Evolutionary conservation across 1,140 invertebrate genomes (phyloP).

Genomic region (Heterodera carotae): DNA sequence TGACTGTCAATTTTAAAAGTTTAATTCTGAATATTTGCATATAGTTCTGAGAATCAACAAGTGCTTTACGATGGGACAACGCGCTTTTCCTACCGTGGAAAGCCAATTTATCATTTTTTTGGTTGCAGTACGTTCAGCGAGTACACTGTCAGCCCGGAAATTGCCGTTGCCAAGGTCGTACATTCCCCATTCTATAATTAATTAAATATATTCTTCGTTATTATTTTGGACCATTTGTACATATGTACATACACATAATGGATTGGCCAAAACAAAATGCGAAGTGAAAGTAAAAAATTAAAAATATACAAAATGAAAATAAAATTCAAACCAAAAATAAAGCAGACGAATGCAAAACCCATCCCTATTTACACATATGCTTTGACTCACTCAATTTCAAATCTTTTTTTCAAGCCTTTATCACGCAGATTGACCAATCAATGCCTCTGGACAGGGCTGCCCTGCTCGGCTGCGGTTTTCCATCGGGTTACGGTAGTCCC

Average conservation of each 20-base stretch:
- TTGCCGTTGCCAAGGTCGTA: constrained; percentile 79
- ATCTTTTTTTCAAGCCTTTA: constrained; percentile 74
- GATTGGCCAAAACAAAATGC: too few relatives aligned
- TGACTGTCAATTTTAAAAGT: too few relatives aligned
- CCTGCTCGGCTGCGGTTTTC: constrained; percentile 87
- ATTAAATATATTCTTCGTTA: too few relatives aligned
- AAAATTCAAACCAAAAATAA: too few relatives aligned
- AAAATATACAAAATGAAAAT: too few relatives aligned
- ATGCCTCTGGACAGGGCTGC: constrained; percentile 89
- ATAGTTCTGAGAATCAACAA: constrained; percentile 65
- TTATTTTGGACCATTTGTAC: too few relatives aligned
- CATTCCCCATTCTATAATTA: too few relatives aligned
- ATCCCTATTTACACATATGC: too few relatives aligned
- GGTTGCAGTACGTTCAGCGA: constrained; percentile 96
- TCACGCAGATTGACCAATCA: constrained; percentile 35
- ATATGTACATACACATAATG: too few relatives aligned
- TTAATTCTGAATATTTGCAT: neutral
- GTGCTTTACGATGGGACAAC: constrained; percentile 73
- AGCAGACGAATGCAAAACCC: too few relatives aligned
- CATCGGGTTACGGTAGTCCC: constrained; percentile 78
- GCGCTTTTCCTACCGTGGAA: constrained; percentile 84
- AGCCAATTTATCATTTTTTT: constrained; percentile 91
- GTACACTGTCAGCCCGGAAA: constrained; percentile 94
- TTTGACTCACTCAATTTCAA: constrained; percentile 60
- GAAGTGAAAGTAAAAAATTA: too few relatives aligned